Conservation (phyloP, 1,140 invertebrate species). For the Arctopsyche grandis region DNA sequence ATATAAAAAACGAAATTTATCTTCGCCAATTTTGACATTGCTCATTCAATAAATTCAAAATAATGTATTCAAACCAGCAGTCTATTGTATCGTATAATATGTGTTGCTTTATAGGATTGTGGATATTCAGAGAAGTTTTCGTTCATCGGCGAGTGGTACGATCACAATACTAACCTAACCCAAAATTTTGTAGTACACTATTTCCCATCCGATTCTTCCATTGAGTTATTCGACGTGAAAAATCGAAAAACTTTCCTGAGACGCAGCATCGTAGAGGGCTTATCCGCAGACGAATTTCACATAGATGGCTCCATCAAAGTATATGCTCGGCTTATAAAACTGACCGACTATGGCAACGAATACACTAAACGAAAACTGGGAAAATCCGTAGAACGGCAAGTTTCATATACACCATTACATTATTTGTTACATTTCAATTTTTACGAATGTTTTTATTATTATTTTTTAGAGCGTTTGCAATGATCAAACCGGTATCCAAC, state of each 20-base stretch:
- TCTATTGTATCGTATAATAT: too few species aligned
- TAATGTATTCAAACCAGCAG: too few species aligned
- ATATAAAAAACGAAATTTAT: too few species aligned
- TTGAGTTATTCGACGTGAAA: constrained; percentile 86
- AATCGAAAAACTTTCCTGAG: constrained; percentile 79
- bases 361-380: constrained; percentile 70
- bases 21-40: too few species aligned
- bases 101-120: constrained; percentile 17
- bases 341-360: constrained; percentile 81
- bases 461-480: constrained; percentile 75
- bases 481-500: constrained; percentile 79
- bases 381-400: constrained; percentile 71
- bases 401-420: constrained; percentile 11
- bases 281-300: constrained; percentile 77
- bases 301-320: constrained; percentile 81
- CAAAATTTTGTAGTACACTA: constrained; percentile 80
- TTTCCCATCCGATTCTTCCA: constrained; percentile 76
- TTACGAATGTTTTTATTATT: constrained; percentile 49
- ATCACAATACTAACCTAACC: constrained; percentile 75
- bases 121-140: constrained; percentile 59
- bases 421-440: not conserved
- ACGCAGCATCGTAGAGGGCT: constrained; percentile 75
- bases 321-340: constrained; percentile 79
- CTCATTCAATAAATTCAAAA: too few species aligned
- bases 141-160: constrained; percentile 87